Evolutionary conservation across 2,113 vertebrate species (phyloP), one percentile per base, ranked within the genome.

Genomic region (Menura novaehollandiae): DNA sequence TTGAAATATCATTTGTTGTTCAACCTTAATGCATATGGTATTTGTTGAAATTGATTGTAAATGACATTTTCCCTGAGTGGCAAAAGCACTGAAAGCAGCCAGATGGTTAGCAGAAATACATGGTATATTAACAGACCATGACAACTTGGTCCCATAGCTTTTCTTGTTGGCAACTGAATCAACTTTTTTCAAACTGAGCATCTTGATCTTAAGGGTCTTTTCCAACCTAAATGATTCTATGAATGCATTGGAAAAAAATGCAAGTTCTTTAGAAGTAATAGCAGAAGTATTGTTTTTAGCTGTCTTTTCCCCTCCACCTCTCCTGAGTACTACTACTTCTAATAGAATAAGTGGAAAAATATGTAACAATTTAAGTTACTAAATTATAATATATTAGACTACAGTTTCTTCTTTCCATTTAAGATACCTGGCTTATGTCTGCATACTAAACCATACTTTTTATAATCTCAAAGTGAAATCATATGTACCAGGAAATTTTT

Each of bases 11-110:
- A 76, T 91, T 95, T 94, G 69, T 92, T 74, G 79, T 63, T 28
- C 55, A 39, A 67, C 35, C 33, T 27, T 78, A 83, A 78, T 71
- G 63, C 28, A 27, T 94, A 77, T 76, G 63, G 43, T 75, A 76
- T 89, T 96, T 96, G 84, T 87, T 81, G 78, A 91, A 86, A 68
- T 64, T 83, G 79, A 85, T 94, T 79, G 68, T 68, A 67, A 95
- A 91, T 86, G 8, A 74, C 41, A 44, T 91, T 93, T 56, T 92
- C 55, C 32, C 37, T 63, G 74, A 95, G 84, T 86, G 32, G 62
- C 81, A 88, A 85, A 92, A 86, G 66, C 24, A 83, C 53, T 68
- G 88, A 72, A 86, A 64, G 15, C 68, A 94, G 30, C 62, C 88
- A 91, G 85, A 90, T 93, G 51, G 60, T 85, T 95, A 94, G 67